Base-by-base conservation (phyloP, 1,140 invertebrate species). In the Brachionus koreanus region DNA sequence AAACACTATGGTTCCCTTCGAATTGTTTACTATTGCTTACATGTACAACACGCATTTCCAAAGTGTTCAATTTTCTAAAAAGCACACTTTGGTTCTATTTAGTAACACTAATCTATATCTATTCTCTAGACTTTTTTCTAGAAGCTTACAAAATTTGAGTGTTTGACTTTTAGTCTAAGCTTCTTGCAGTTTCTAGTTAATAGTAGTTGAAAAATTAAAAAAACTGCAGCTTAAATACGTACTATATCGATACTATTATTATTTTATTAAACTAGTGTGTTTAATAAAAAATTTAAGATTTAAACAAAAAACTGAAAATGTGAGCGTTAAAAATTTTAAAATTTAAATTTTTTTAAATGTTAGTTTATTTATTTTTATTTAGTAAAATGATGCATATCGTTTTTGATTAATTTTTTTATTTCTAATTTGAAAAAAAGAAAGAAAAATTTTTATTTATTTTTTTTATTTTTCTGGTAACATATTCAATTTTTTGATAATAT, bases 1-100 rank as follows among this genome's bases (percentile, higher is more conserved):
- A 19, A 57, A 57, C 49, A 57, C 49, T 57, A 9, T 57, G 7
- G 49, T 19, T 57, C 49, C 7, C 49, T 57, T 57, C 9, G 49
- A 57, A 57, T 19, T 19, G 49, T 57, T 57, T 57, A 19, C 16
- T 57, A 19, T 9, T 49, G 19, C 49, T 57, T 16, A 52, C 46
- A 52, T 57, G 49, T 19, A 57, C 49, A 25, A 16, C 49, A 57
- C 7, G 49, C 49, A 23, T 57, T 23, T 57, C 49, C 49, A 57
- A 57, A 57, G 49, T 57, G 49, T 23, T 57, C 49, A 57, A 57
- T 57, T 57, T 57, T 57, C n/a, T 19, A 42, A 42, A 42, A 57
- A 57, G 49, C 49, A 57, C 49, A 57, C 49, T 57, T 57, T 57
- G 49, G 49, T 57, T 57, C 49, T 57, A 57, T 57, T 57, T 57